Evolutionary conservation across 2,797 vertebrate genomes (phyloP), one percentile per base, ranked within the genome.

Genomic region (Muscicapa striata): DNA sequence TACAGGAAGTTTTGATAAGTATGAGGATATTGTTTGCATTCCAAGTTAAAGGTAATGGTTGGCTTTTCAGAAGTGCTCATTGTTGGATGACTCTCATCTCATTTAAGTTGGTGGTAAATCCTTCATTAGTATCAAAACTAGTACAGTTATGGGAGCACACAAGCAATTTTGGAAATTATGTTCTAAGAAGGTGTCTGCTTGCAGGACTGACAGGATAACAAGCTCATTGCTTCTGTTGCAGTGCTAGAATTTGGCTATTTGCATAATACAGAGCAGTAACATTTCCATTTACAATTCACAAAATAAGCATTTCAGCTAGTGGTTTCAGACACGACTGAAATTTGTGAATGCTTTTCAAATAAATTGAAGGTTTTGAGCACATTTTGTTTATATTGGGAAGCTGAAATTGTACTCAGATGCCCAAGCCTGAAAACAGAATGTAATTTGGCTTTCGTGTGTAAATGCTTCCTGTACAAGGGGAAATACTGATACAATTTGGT

Each of bases 341-440:
- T 89, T 84, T 58, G 45, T 67, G 78, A 90, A 68, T 23, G 41
- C 38, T 84, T 79, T 57, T 90, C 22, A 80, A 79, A 79, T 51
- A 90, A 92, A 92, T 84, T 70, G 78, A 77, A 58, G 78, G 38
- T 38, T 96, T 95, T 87, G 55, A 90, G 80, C 64, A 62, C 64
- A 22, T 90, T 87, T 67, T 70, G 45, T 90, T 90, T 70, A 34
- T 84, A 48, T 85, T 0, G 0, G 57, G 46, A 92, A 84, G 43
- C 75, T 1, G 20, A 68, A 90, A 87, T 93, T 70, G 49, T 61
- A 57, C 18, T 84, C 3, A 0, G 81, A 64, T 70, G 54, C 74
- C 84, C 41, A 64, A 57, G 74, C 55, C 55, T 11, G 18, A 63
- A 89, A 89, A n/a, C 52, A 40, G 74, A 70, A 32, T 0, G 4